A percentile compares a stretch with the other conserved stretches of the same genome.
These are phyloP conservation scores for Babyrousa celebensis DNA, from an alignment of 2,797 vertebrate species.

Conservation along the genomic window DNA sequence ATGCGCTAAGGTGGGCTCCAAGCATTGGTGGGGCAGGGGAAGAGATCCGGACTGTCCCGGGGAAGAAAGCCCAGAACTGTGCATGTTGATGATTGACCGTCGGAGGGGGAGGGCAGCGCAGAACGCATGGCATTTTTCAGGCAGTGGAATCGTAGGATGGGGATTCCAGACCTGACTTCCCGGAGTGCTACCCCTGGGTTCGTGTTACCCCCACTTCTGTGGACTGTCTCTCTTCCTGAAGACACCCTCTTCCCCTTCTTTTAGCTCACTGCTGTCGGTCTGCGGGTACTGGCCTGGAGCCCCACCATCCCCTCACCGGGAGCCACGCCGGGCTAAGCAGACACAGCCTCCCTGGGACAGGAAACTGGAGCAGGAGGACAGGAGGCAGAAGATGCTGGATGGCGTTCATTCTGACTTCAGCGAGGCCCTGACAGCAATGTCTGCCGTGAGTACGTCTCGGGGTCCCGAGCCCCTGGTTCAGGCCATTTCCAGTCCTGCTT, in stretches of 20 bases:
- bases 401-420: fast-evolving
- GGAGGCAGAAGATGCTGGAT: fast-evolving
- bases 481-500: neutral
- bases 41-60: fast-evolving
- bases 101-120: no score
- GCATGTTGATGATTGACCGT: neutral
- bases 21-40: no score
- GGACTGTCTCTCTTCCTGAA: neutral
- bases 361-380: neutral
- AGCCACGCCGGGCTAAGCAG: neutral
- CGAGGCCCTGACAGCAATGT: fast-evolving
- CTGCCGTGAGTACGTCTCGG: neutral
- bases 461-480: no score
- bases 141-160: no score
- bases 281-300: neutral
- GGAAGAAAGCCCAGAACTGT: neutral
- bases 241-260: neutral
- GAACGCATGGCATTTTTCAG: neutral
- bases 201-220: neutral
- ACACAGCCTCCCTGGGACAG: neutral
- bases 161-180: neutral
- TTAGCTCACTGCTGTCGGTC: neutral
- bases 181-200: neutral
- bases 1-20: no score
- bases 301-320: neutral